Conservation (phyloP, 2,888 invertebrate genomes). For the Cerastoderma edule region DNA sequence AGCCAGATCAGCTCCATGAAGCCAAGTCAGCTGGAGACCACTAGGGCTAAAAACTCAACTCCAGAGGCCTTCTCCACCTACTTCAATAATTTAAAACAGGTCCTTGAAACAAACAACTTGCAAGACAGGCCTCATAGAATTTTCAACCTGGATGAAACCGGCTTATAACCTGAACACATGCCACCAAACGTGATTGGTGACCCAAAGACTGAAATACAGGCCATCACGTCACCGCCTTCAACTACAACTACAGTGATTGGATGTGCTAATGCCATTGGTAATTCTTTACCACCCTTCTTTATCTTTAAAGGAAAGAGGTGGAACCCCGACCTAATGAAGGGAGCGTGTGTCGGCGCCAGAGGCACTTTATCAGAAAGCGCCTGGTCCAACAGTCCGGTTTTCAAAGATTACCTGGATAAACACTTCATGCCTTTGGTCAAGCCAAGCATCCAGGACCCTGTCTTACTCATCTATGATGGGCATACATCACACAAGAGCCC, state of each 20-base stretch:
- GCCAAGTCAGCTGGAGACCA: conserved; percentile 7
- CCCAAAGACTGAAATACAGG: conserved; percentile 25
- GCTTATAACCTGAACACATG: conserved; percentile 32
- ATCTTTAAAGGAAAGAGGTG: conserved; percentile 39
- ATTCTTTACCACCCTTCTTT: conserved; percentile 26
- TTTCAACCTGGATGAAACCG: conserved; percentile 42
- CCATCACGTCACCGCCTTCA: conserved; percentile 33
- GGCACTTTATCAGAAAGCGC: conserved; percentile 31
- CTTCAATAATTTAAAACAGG: conserved; percentile 20
- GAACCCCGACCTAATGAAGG: conserved; percentile 26
- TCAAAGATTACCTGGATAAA: conserved; percentile 29
- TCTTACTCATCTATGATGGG: conserved; percentile 28
- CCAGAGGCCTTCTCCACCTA: conserved; percentile 10
- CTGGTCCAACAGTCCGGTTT: conserved; percentile 32
- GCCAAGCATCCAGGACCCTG: conserved; percentile 1
- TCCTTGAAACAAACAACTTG: conserved; percentile 27
- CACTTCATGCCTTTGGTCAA: conserved; percentile 28
- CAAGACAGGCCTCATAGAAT: conserved; percentile 33
- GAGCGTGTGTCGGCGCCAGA: conserved; percentile 21
- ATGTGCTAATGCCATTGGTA: conserved; percentile 39
- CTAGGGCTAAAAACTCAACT: conserved; percentile 8
- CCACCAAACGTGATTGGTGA: conserved; percentile 25
- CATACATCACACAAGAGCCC: conserved; percentile 30
- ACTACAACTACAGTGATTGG: conserved; percentile 36
- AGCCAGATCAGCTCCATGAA: conserved; percentile 2